Evolutionary conservation across 2,797 vertebrate genomes (phyloP).

Genomic region (Rhynchotus rufescens): DNA sequence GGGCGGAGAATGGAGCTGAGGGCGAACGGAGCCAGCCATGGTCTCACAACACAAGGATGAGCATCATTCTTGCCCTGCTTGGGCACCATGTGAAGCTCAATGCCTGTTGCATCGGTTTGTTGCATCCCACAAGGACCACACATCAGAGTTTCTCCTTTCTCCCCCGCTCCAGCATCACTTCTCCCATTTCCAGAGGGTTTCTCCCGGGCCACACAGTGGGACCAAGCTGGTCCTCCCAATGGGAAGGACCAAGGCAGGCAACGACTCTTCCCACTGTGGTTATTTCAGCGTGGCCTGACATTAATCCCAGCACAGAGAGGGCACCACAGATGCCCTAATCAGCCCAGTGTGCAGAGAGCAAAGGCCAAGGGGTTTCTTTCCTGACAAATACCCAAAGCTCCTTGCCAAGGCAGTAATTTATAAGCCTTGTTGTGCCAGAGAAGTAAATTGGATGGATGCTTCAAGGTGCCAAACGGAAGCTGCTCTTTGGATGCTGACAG

Average conservation of each 20-base stretch:
- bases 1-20: neutral
- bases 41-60: neutral
- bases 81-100: too few species aligned
- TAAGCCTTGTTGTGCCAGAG: neutral
- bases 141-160: neutral
- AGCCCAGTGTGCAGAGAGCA: fast-evolving
- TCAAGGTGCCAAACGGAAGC: neutral
- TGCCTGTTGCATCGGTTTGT: neutral
- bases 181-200: neutral
- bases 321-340: fast-evolving
- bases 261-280: fast-evolving
- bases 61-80: too few species aligned
- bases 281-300: neutral
- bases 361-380: neutral
- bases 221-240: fast-evolving
- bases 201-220: neutral
- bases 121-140: neutral
- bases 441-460: neutral
- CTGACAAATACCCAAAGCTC: neutral
- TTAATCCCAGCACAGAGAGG: too few species aligned
- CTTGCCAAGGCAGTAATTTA: neutral
- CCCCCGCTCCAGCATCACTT: neutral
- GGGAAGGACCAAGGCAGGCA: neutral
- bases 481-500: neutral
- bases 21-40: neutral